Evolutionary conservation across 2,888 invertebrate species (phyloP).

Genomic region (Drosophila heteroneura): DNA sequence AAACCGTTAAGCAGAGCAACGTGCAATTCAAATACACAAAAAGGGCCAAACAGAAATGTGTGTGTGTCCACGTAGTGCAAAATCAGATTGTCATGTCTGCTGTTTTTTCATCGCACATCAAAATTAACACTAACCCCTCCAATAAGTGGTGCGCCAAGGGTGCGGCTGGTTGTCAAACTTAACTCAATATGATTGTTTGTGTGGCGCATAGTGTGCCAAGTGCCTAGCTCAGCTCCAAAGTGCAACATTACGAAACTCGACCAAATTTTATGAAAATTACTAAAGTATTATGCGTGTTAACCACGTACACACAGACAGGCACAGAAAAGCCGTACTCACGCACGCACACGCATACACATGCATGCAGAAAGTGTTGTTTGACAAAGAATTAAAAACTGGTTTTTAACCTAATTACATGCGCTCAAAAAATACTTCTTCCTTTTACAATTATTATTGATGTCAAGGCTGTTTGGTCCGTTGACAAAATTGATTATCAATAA

Average conservation of each 20-base stretch:
- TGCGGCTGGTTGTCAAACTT: constrained; percentile 48
- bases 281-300: constrained; percentile 68
- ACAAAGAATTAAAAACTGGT: constrained; percentile 72
- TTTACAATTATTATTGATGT: constrained; percentile 47
- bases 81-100: constrained; percentile 67
- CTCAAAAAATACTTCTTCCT: constrained; percentile 34
- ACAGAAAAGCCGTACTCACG: constrained; percentile 25
- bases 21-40: constrained; percentile 29
- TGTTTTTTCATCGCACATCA: constrained; percentile 43
- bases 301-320: constrained; percentile 60
- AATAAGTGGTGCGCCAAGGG: constrained; percentile 57
- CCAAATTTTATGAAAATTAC: constrained; percentile 54
- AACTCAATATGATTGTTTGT: constrained; percentile 39
- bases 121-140: constrained; percentile 31
- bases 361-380: constrained; percentile 69
- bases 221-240: constrained; percentile 46
- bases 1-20: constrained; percentile 12
- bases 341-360: constrained; percentile 14
- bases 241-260: constrained; percentile 67
- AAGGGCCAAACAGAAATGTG: constrained; percentile 34
- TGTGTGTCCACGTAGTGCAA: constrained; percentile 75
- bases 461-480: constrained; percentile 56
- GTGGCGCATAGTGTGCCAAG: constrained; percentile 27
- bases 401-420: constrained; percentile 74
- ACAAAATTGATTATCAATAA: constrained; percentile 56